These are phyloP conservation scores for Dasypogon diadema DNA, from an alignment of 2,888 invertebrate genomes.

Conservation along the genomic window DNA sequence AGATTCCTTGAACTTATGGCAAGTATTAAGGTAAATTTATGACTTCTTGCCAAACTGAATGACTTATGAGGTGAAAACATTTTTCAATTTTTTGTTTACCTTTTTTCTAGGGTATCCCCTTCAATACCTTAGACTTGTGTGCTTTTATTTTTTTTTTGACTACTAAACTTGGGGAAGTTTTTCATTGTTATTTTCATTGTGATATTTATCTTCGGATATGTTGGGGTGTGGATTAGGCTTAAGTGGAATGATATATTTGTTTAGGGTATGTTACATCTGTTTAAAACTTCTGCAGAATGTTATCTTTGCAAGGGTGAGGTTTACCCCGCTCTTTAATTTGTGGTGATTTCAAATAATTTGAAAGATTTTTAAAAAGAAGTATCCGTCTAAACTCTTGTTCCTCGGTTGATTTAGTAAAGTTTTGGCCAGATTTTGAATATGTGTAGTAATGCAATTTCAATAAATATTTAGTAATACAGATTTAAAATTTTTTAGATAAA, in stretches of 20 bases:
- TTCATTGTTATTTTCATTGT: conserved; percentile 13
- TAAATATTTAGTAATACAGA: too few relatives aligned
- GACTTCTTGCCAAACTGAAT: conserved; percentile 28
- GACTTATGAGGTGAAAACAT: conserved; percentile 44
- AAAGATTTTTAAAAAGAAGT: too few relatives aligned
- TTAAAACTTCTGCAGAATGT: not conserved
- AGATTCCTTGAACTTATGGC: conserved; percentile 25
- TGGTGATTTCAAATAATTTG: too few relatives aligned
- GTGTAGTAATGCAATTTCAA: too few relatives aligned
- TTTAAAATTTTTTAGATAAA: too few relatives aligned
- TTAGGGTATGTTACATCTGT: not conserved
- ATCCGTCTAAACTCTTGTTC: too few relatives aligned
- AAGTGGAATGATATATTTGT: conserved; percentile 19
- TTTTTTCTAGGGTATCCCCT: not conserved
- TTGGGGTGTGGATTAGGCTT: conserved; percentile 1
- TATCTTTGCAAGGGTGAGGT: not conserved
- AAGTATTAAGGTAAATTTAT: conserved; percentile 41
- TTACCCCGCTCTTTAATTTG: too few relatives aligned
- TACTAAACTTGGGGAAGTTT: conserved; percentile 20
- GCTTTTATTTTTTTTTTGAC: not conserved
- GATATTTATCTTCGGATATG: conserved; percentile 6
- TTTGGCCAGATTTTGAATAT: too few relatives aligned
- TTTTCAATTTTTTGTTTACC: conserved; percentile 33
- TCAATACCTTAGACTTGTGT: too few relatives aligned
- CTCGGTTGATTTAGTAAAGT: too few relatives aligned